A percentile compares a stretch with the other conserved stretches of the same genome.
phyloP scores from a whole-genome alignment of 2,113 vertebrate species.

The Pagrus major region DNA sequence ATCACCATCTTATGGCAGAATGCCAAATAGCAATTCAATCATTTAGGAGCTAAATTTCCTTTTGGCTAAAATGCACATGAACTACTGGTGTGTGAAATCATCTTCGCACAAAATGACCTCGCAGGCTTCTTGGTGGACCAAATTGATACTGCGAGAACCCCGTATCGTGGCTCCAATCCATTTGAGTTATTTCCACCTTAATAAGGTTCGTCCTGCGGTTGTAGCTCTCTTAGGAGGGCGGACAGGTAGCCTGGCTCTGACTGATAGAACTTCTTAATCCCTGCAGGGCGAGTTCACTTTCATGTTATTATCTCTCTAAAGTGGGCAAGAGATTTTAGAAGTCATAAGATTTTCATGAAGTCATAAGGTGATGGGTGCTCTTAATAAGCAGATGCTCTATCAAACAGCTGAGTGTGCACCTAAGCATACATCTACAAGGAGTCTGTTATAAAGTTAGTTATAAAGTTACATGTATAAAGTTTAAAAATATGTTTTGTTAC shows the following conservation, averaged over 20 bases:
- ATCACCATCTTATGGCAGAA: conserved; percentile 32
- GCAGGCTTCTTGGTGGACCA: conserved; percentile 22
- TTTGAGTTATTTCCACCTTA: conserved; percentile 48
- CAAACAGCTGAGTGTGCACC: not conserved
- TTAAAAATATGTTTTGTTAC: not conserved
- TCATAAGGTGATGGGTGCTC: conserved; percentile 22
- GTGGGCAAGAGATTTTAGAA: conserved; percentile 39
- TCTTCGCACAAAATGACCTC: conserved; percentile 23
- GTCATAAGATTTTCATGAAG: conserved; percentile 39
- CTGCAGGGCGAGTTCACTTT: conserved; percentile 50
- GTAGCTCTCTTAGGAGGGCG: conserved; percentile 1
- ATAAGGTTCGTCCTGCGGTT: conserved; percentile 29
- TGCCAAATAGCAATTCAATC: conserved; percentile 33
- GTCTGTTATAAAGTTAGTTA: not conserved
- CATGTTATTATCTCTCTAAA: conserved; percentile 60
- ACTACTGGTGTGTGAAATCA: conserved; percentile 55
- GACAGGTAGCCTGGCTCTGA: conserved; percentile 47
- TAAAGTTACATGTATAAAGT: conserved; percentile 5
- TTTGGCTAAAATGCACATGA: conserved; percentile 30
- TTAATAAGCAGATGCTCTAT: conserved; percentile 19
- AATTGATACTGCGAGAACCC: conserved; percentile 37
- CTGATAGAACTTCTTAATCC: conserved; percentile 56
- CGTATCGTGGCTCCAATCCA: conserved; percentile 35
- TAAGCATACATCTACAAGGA: not conserved
- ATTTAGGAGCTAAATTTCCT: conserved; percentile 49